A percentile compares a stretch with the other conserved stretches of the same genome.
Evolutionary conservation across 2,888 invertebrate genomes (phyloP).

Genomic region (Habrosyne pyritoides): DNA sequence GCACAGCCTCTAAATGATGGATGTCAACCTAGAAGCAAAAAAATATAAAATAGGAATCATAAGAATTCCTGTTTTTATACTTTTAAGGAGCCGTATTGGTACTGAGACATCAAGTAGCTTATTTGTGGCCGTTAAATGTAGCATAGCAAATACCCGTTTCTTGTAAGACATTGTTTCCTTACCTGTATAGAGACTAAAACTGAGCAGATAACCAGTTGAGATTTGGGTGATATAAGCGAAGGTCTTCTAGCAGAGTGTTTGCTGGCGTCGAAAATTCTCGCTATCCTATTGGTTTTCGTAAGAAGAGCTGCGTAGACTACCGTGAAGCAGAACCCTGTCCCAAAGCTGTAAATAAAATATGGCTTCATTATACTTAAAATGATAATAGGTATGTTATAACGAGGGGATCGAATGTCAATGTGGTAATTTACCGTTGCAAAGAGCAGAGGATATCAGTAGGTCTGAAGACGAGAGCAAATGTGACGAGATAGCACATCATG

Average conservation of each 20-base stretch:
- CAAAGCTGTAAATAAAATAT: conserved; percentile 86
- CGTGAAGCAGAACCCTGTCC: conserved; percentile 96
- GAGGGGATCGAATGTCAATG: too few species aligned
- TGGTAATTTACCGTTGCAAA: conserved; percentile 88
- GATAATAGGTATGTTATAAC: too few species aligned
- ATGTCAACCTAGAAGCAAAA: too few species aligned
- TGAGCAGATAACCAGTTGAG: conserved; percentile 94
- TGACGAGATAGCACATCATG: conserved; percentile 95
- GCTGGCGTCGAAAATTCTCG: conserved; percentile 97
- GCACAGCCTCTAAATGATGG: too few species aligned
- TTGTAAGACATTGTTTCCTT: conserved; percentile 12
- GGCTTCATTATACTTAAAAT: too few species aligned
- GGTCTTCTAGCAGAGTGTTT: conserved; percentile 96
- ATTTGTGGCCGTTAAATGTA: too few species aligned
- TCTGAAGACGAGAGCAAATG: conserved; percentile 94
- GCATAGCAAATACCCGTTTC: neutral
- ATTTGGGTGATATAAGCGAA: conserved; percentile 95
- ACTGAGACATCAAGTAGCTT: too few species aligned
- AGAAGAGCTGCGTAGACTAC: conserved; percentile 98
- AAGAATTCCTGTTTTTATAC: too few species aligned
- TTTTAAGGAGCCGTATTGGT: too few species aligned
- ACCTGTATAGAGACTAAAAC: conserved; percentile 95
- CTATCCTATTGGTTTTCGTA: conserved; percentile 98
- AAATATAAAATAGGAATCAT: too few species aligned
- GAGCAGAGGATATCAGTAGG: conserved; percentile 95